These are phyloP conservation scores for Phrynocephalus vlangalii DNA, from an alignment of 2,797 vertebrate species.

Conservation along the genomic window DNA sequence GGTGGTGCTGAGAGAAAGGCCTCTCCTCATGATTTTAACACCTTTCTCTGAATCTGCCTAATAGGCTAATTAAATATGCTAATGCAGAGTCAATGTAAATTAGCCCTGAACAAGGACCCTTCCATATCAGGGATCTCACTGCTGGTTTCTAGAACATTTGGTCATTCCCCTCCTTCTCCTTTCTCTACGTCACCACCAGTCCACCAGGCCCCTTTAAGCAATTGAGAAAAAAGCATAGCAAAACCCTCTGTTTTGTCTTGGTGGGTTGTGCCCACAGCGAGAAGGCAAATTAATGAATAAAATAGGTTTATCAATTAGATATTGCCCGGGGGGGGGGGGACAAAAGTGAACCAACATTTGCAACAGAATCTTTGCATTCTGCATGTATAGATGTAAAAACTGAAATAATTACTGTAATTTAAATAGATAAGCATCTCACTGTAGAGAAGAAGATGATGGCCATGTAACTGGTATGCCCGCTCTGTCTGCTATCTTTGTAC, in stretches of 20 bases:
- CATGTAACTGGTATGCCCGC: not conserved
- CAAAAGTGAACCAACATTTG: not conserved
- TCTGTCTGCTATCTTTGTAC: not conserved
- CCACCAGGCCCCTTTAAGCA: not conserved
- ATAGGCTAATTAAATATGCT: not conserved
- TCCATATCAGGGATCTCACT: not conserved
- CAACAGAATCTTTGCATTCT: not conserved
- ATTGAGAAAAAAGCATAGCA: not conserved
- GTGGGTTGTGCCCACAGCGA: not conserved
- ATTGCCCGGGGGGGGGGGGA: not conserved
- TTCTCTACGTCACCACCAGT: not conserved
- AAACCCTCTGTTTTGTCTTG: not conserved
- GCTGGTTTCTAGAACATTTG: not conserved
- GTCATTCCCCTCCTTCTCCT: not conserved
- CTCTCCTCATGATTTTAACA: no score
- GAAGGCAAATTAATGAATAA: not conserved
- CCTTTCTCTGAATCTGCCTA: not conserved
- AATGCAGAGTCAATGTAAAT: not conserved
- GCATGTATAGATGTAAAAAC: not conserved
- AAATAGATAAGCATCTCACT: not conserved
- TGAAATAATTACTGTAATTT: not conserved
- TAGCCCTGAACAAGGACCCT: no score
- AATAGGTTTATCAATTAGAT: not conserved
- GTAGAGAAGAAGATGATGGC: not conserved
- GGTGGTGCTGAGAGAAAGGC: no score